Evolutionary conservation across 2,113 vertebrate species (phyloP).

Genomic region (Bos taurus): DNA sequence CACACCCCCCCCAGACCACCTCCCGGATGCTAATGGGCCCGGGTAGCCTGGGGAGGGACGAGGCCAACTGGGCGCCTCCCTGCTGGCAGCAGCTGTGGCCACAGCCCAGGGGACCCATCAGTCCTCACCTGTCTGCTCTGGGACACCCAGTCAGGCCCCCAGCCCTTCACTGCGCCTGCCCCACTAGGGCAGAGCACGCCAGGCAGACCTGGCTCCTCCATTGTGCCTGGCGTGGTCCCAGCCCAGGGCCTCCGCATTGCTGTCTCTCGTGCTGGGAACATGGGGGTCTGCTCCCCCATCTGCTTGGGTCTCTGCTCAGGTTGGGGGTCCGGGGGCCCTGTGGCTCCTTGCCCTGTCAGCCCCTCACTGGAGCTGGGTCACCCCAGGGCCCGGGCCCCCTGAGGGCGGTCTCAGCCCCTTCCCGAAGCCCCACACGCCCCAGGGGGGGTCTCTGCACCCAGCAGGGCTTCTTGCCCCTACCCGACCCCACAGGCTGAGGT

Average conservation of each 20-base stretch:
- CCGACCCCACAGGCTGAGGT: not conserved
- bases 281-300: not conserved
- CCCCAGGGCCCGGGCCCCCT: not conserved
- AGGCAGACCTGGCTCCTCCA: too few relatives aligned
- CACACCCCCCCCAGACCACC: not conserved
- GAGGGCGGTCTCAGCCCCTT: not conserved
- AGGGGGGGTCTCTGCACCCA: not conserved
- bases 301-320: not conserved
- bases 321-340: accelerated
- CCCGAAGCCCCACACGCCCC: not conserved
- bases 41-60: not conserved
- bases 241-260: not conserved
- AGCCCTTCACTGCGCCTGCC: not conserved
- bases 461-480: too few relatives aligned
- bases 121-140: not conserved
- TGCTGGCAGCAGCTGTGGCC: not conserved
- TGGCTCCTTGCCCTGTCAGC: too few relatives aligned
- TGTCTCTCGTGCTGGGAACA: not conserved
- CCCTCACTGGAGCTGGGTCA: too few relatives aligned
- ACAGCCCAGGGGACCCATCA: not conserved
- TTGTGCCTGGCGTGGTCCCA: accelerated
- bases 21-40: accelerated
- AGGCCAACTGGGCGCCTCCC: not conserved
- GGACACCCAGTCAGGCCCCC: not conserved
- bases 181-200: too few relatives aligned